Conservation (phyloP, 2,888 invertebrate species). For the Leucophenga maculata region DNA sequence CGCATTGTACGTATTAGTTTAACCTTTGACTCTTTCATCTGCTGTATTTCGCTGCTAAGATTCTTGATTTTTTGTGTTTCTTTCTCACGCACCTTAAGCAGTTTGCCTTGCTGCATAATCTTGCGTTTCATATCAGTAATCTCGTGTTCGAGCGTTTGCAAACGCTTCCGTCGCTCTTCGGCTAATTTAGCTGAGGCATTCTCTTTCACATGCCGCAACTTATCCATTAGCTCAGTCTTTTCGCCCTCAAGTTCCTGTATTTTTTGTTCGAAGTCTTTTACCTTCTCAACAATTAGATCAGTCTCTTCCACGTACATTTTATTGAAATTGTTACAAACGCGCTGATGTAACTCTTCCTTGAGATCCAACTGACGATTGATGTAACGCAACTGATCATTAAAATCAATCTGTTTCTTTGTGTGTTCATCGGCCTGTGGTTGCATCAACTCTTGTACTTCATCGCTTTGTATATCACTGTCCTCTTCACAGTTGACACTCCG, state of each 20-base stretch:
- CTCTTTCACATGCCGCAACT: constrained; percentile 77
- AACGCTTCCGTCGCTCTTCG: constrained; percentile 84
- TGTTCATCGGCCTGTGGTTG: constrained; percentile 64
- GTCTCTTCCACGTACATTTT: constrained; percentile 54
- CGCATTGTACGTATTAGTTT: constrained; percentile 88
- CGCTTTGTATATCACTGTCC: constrained; percentile 73
- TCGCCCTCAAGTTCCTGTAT: constrained; percentile 82
- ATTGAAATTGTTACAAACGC: constrained; percentile 62
- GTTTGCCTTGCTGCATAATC: constrained; percentile 78
- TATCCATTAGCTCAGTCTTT: constrained; percentile 80
- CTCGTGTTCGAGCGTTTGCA: constrained; percentile 84
- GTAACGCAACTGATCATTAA: constrained; percentile 80
- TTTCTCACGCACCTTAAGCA: constrained; percentile 84
- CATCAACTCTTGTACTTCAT: constrained; percentile 64
- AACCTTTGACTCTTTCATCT: constrained; percentile 87
- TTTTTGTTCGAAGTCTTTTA: constrained; percentile 80
- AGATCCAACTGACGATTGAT: constrained; percentile 72
- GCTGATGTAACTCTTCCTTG: constrained; percentile 69
- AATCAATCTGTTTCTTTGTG: constrained; percentile 73
- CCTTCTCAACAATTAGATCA: constrained; percentile 73
- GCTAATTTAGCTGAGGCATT: constrained; percentile 77
- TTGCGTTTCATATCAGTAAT: constrained; percentile 82
- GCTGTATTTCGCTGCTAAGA: constrained; percentile 81
- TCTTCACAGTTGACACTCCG: neutral
- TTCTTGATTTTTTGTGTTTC: constrained; percentile 84